phyloP scores from a whole-genome alignment of 2,888 invertebrate genomes.

The Nemurella pictetii region DNA sequence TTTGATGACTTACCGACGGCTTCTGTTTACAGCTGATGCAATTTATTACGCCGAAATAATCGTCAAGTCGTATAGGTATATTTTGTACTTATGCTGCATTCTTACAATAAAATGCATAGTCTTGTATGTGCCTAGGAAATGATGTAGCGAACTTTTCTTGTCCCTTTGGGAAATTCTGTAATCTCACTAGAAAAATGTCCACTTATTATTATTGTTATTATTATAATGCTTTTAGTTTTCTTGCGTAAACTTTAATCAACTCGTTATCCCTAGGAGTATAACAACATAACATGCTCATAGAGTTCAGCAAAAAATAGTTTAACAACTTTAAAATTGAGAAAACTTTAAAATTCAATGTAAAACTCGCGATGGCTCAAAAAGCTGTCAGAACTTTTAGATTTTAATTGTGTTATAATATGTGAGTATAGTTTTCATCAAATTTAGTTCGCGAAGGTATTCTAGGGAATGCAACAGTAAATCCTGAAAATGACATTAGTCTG shows the following conservation, averaged over 20 bases:
- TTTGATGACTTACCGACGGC: too few species aligned
- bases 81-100: too few species aligned
- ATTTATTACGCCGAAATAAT: too few species aligned
- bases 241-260: background rate
- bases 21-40: too few species aligned
- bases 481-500: background rate
- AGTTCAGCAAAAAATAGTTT: background rate
- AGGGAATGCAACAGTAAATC: background rate
- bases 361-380: background rate
- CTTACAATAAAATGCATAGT: too few species aligned
- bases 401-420: background rate
- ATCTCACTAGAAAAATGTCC: too few species aligned
- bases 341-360: background rate
- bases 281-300: background rate
- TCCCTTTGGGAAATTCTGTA: too few species aligned
- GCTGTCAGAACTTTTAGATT: background rate
- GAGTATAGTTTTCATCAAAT: background rate
- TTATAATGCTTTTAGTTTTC: background rate
- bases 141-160: too few species aligned
- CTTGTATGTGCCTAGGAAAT: too few species aligned
- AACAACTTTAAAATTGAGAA: background rate
- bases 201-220: background rate
- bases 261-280: background rate
- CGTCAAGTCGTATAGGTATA: too few species aligned
- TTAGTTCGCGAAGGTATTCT: background rate